A percentile compares a stretch with the other conserved stretches of the same genome.
phyloP scores from a whole-genome alignment of 2,113 vertebrate genomes.

The Platycercus adscitus region DNA sequence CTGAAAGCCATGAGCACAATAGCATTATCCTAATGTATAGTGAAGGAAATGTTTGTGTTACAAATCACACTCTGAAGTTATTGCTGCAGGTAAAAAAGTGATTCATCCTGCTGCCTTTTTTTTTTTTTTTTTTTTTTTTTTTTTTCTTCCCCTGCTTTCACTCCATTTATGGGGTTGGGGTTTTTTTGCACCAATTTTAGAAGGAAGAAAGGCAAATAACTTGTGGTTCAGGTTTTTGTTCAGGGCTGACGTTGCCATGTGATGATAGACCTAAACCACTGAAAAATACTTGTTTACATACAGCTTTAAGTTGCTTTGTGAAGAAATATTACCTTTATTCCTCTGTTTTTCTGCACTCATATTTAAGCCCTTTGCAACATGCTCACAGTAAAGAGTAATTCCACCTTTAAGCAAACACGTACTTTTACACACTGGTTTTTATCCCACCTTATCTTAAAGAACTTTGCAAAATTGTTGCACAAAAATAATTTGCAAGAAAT shows the following conservation, averaged over 20 bases:
- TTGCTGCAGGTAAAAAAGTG: neutral
- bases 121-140: neutral
- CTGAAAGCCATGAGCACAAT: neutral
- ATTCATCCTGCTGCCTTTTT: neutral
- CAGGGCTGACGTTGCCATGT: neutral
- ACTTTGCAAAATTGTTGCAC: neutral
- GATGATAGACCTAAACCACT: neutral
- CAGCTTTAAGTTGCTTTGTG: neutral
- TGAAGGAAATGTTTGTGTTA: neutral
- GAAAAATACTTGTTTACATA: neutral
- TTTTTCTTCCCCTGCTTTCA: neutral
- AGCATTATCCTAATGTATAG: neutral
- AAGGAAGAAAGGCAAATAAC: neutral
- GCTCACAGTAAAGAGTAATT: neutral
- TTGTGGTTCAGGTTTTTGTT: neutral
- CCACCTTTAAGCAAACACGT: neutral
- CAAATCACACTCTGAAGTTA: neutral
- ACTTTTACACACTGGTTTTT: neutral
- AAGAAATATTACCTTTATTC: neutral
- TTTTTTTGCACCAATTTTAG: neutral
- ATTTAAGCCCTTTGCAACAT: neutral
- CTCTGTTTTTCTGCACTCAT: neutral
- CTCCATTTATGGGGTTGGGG: neutral
- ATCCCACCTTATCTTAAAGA: neutral
- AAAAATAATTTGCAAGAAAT: neutral